Base-by-base conservation (phyloP, 2,797 vertebrate genomes). In the Dipus sagitta region DNA sequence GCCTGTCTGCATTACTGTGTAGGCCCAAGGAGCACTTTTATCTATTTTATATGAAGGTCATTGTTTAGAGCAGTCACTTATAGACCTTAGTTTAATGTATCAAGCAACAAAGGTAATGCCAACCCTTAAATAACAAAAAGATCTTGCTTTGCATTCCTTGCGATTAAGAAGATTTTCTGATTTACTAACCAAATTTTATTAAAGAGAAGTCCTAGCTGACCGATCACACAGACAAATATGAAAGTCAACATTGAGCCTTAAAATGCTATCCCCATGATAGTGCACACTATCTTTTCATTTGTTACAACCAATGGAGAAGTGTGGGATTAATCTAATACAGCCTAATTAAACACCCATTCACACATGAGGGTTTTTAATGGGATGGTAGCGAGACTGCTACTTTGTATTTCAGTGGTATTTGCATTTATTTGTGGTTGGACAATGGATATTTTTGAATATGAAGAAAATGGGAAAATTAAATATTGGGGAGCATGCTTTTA, bases 11-110 rank as follows among this genome's bases (percentile, higher is more conserved):
- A 93, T 96, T 95, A 93, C 91, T 93, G 5, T 77, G 38, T 91
- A 96, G 93, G 91, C 95, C 96, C 87, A 97, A 94, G 84, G 81
- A 96, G 26, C 52, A 92, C 71, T 95, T 96, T 97, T 95, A 95
- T 96, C 92, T 93, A 75, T 96, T 95, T 97, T 93, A 94, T 95
- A 89, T 92, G 88, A 97, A 96, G 58, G 95, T 96, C 95, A 95
- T 93, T 97, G 96, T 97, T 96, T 96, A 94, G 70, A 88, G 85
- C 68, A 93, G 28, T 92, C 86, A 86, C 91, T 96, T 87, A 92
- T 75, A 92, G 92, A 88, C 90, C 82, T 96, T 90, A 92, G 90
- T 96, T 97, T 95, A 93, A 96, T 91, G 91, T 88, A 95, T 93
- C 95, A 96, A 93, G 95, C 75, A 95, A 95, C 95, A 97, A 97